Evolutionary conservation across 2,888 invertebrate genomes (phyloP), one percentile per base, ranked within the genome.

Genomic region (Tigriopus californicus): DNA sequence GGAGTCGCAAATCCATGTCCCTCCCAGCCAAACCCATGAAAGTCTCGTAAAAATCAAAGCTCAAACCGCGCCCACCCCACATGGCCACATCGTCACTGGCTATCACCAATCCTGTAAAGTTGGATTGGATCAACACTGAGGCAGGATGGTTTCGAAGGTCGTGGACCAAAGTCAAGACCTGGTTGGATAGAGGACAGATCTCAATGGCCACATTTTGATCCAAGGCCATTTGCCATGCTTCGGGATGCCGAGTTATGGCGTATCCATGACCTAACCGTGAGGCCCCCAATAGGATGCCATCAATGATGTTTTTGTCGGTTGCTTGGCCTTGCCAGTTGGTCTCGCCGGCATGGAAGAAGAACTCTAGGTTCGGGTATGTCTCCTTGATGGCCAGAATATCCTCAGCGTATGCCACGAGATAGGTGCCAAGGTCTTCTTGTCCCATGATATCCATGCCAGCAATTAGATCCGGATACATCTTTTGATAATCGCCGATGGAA

Each of bases 401-500:
- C 6, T 13, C 20, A 24, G 41, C 41, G 24, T 46, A 57, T 2
- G 2, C 41, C 1, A 47, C 24, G 2, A 57, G 68, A 0, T 82
- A 79, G 41, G 72, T 70, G 0, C 85, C 84, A 52, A 72, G 67
- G 66, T 86, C 85, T 68, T 87, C 87, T 66, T 82, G 81, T 0
- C 85, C 85, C 0, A 86, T 84, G 61, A 88, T 73, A 72, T 87
- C 87, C 64, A 86, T 84, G 6, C 86, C 87, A 25, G 79, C 81
- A 42, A 86, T 73, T 61, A 80, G 77, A 13, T 80, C 74, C 0
- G 84, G 81, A 65, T 80, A 79, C 0, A 68, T 64, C 0, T 70
- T 67, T 1, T 80, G 66, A 0, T 70, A 62, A 1, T 60, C 54
- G 41, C 61, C 60, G 41, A 63, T 22, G 69, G 63, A 61, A 20